Percentiles rank a stretch among this genome's conserved stretches.
phyloP scores from a whole-genome alignment of 1,140 invertebrate species.

The Pygmarrhopalites habei region DNA sequence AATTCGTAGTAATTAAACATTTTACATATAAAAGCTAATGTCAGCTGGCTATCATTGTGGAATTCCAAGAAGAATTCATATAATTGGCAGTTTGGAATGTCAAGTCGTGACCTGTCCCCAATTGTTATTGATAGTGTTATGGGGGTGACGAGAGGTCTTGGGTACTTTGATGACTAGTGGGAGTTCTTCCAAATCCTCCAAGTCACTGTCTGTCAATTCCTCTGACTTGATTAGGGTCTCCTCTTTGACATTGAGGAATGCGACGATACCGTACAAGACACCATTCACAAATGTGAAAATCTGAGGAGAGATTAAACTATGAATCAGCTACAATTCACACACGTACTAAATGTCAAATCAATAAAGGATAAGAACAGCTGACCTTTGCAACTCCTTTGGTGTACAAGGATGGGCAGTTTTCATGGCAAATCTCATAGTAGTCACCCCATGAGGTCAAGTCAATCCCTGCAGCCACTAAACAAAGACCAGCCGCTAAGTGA shows the following conservation, averaged over 20 bases:
- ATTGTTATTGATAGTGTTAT: no score
- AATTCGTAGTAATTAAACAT: no score
- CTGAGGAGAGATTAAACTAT: background rate
- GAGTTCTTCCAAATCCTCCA: background rate
- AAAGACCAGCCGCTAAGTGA: background rate
- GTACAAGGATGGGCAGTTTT: background rate
- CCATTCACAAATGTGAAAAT: conserved; percentile 8
- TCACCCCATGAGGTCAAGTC: background rate
- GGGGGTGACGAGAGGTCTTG: no score
- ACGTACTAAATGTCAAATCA: background rate
- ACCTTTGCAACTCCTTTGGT: conserved; percentile 7
- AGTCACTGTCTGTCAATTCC: background rate
- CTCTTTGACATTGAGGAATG: background rate
- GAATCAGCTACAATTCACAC: background rate
- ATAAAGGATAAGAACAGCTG: background rate
- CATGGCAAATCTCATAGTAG: background rate
- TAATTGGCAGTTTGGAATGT: no score
- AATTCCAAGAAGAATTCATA: no score
- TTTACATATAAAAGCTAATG: no score
- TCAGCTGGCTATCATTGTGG: no score
- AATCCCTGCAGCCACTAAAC: background rate
- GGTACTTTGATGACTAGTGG: background rate
- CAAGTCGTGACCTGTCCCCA: no score
- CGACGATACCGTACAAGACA: conserved; percentile 7
- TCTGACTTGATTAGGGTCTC: background rate